Conservation (phyloP, 2,888 invertebrate species). For the Eupithecia abbreviata region DNA sequence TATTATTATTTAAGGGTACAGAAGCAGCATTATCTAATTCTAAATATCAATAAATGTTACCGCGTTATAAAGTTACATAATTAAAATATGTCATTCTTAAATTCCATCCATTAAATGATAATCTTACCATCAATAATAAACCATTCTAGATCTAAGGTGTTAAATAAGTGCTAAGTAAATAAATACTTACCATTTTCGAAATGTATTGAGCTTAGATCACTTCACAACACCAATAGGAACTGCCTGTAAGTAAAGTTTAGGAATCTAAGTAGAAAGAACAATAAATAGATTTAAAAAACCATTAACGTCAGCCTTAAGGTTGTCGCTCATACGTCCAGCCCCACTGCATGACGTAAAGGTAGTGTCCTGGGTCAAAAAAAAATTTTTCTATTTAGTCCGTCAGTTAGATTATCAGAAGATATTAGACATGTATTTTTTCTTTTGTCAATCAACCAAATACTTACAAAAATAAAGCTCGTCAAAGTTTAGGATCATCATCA, state of each 20-base stretch:
- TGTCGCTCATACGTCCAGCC: background rate
- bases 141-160: background rate
- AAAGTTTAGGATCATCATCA: no score
- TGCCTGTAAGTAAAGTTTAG: background rate
- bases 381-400: no score
- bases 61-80: slow-evolving; percentile 8
- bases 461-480: no score
- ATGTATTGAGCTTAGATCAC: background rate
- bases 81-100: slow-evolving; percentile 16
- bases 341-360: background rate
- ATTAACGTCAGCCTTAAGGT: background rate
- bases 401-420: no score
- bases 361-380: no score
- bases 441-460: no score
- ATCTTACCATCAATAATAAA: slow-evolving; percentile 5
- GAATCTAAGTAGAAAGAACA: background rate
- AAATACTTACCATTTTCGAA: background rate
- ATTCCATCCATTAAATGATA: slow-evolving; percentile 33
- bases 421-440: no score
- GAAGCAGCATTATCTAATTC: slow-evolving; percentile 12
- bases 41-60: slow-evolving; percentile 24
- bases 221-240: background rate
- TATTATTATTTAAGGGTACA: slow-evolving; percentile 14
- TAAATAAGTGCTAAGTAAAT: background rate
- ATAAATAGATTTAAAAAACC: background rate